Evolutionary conservation across 2,888 invertebrate species (phyloP).

Genomic region (Troilus luridus): DNA sequence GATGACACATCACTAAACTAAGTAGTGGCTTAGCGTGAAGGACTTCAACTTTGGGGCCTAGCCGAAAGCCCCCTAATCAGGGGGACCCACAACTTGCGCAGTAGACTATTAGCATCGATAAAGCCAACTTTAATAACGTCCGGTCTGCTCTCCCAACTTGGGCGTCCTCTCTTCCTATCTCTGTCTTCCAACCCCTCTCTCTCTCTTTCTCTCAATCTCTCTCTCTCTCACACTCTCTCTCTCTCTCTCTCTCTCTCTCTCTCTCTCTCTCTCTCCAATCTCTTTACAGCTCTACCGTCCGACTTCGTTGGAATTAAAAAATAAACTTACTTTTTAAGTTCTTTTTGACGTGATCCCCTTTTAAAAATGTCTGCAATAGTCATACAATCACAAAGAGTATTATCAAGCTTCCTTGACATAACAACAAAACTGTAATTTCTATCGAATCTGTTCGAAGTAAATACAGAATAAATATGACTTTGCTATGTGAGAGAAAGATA

Average conservation of each 20-base stretch:
- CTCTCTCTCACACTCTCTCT: no score
- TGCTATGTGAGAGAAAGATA: no score
- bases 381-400: no score
- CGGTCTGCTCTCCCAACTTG: background rate
- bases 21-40: background rate
- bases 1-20: constrained; percentile 18
- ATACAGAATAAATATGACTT: no score
- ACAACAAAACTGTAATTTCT: no score
- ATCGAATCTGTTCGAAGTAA: no score
- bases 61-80: background rate
- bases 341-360: background rate
- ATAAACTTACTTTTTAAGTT: background rate
- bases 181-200: background rate
- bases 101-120: constrained; percentile 38
- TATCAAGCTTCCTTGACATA: no score
- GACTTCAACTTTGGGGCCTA: background rate
- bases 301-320: background rate
- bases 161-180: constrained; percentile 8
- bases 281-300: background rate
- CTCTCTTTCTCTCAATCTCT: no score
- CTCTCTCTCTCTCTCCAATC: no score
- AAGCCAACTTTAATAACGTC: constrained; percentile 49
- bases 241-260: no score
- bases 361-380: background rate
- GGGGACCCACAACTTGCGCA: background rate